Base-by-base conservation (phyloP, 2,888 invertebrate genomes). In the Melanophora roralis region DNA sequence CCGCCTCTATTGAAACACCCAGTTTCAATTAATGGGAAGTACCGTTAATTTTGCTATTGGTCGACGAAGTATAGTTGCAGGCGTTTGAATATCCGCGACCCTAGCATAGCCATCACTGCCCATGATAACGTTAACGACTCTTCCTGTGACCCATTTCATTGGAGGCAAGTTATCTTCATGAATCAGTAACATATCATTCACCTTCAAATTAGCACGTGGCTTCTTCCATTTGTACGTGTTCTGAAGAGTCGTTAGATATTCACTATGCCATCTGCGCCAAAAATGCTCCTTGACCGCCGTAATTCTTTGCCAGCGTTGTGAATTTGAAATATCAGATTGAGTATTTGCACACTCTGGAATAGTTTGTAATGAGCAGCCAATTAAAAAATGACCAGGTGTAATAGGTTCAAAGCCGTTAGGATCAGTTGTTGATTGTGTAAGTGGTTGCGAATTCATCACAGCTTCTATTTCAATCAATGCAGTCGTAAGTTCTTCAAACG, bases 381-480 rank as follows among this genome's bases (percentile, higher is more conserved):
- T 74, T 5, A 81, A 11, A 1, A 82, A 67, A 21, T 76, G 78
- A 5, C 65, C 68, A 2, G 82, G 69, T 1, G 81, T 78, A 12
- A 82, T 43, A 0, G 64, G 78, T 14, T 81, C 71, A 0, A 65
- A 47, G 45, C 79, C 73, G 23, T 59, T 81, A 1, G 75, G 75
- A 14, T 82, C 60, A 2, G 67, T 16, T 2, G 81, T 64, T 4
- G 65, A 32, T 9, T 82, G 51, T 9, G 71, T 60, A 9, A 82
- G 32, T 2, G 81, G 79, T 12, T 78, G 49, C 3, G 76, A 81
- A 45, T 83, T 83, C 68, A 82, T 67, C 0, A 82, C 49, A 1
- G 73, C 78, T 59, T 82, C 78, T 27, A 83, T 82, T 47, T 83
- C 78, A 1, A 43, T 8, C n/a, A 82, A 14, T 0, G 78, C 60